Base-by-base conservation (phyloP, 2,888 invertebrate genomes). In the Eumacrocentrus americanus region DNA sequence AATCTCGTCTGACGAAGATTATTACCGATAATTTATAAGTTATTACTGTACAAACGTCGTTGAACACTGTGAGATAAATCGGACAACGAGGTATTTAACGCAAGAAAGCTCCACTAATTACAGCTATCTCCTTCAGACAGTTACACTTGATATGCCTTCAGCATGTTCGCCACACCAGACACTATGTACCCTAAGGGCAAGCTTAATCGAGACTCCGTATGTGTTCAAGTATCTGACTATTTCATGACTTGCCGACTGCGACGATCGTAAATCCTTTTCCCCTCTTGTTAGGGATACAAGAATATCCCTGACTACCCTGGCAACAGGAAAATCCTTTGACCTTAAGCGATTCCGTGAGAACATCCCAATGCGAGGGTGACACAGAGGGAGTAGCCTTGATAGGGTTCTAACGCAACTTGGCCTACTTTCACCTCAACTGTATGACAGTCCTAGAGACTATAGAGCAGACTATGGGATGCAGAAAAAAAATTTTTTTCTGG, bases 1-100 rank as follows among this genome's bases (percentile, higher is more conserved):
- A 37, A 47, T 37, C 35, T 47, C 44, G 35, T 5, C 25, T 22
- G 48, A 44, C 48, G 55, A 56, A 63, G 52, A 62, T 65, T 58
- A 59, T 60, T 64, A 40, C 59, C 35, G 59, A 42, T 59, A 64
- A 64, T 66, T 66, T 62, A 66, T 64, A 63, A 60, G 62, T 64
- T 61, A 52, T 46, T 46, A 66, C 62, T 61, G 58, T 56, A 61
- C 51, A 56, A 56, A 65, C 11, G 46, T 46, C 47, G 60, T 58
- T 58, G 56, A 63, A 62, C 47, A 58, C 53, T 38, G 16, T 40
- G 29, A 55, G 60, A 60, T 60, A 37, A 46, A 18, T 61, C 35
- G 55, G 12, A 56, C 46, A 50, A 35, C 44, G 35, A 54, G 34
- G 38, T 38, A 46, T 46, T 22, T 46, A 46, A 38, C 38, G 47